Evolutionary conservation across 2,888 invertebrate genomes (phyloP), one percentile per base, ranked within the genome.

Genomic region (Calliopum simillimum): DNA sequence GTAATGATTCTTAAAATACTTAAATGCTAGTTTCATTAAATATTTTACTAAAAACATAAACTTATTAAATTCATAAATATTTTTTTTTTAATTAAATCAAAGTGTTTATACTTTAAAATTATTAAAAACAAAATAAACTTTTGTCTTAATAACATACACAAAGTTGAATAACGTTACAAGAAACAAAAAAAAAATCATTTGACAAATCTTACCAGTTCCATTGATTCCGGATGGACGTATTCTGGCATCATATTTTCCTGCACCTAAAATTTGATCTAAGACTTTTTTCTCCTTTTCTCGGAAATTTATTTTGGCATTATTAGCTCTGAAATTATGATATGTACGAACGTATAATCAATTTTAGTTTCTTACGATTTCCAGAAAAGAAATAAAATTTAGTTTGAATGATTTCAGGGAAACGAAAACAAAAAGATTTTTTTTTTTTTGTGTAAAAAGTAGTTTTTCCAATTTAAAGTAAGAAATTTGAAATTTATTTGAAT

Each of bases 231-330:
- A 95, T 68, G 97, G 97, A 84, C 97, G 89, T 85, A 97, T 97
- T 83, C 96, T 90, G 76, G 96, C 95, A 88, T 97, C 97, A 90
- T 97, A 97, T 79, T 94, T 90, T 77, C 94, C 94, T 74, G 94
- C 94, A 76, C 96, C 96, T 83, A 97, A 90, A 87, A 97, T 97
- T 88, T 94, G 93, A 88, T 97, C 97, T 87, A 97, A 89, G 81
- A 97, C 95, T 88, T 95, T 93, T 87, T 97, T 97, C 88, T 97
- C 97, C 88, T 94, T 95, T 89, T 95, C 95, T 81, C 97, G 91
- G 89, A 94, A 96, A 90, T 96, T 96, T 86, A 94, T 92, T 89
- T 93, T 94, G 83, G 89, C 90, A 87, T 90, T 91, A 88, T 90
- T 90, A 88, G 92, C 92, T 90, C 94, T 94, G 88, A 75, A 84